Base-by-base conservation (phyloP, 2,113 vertebrate species). In the Syngnathus typhle region DNA sequence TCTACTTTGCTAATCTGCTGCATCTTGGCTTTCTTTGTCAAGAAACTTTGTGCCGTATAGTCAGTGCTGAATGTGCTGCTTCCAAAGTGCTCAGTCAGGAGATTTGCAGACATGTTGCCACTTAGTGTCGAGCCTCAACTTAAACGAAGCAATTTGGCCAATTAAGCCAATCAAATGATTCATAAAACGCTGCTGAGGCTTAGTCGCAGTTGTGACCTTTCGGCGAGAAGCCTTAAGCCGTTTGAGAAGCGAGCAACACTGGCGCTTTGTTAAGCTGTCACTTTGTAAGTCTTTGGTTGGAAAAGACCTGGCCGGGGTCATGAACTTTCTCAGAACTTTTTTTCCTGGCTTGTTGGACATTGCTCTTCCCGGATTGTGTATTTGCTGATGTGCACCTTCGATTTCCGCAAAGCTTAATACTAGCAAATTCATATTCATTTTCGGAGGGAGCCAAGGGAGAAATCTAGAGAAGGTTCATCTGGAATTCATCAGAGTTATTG, bases 1-100 rank as follows among this genome's bases (percentile, higher is more conserved):
- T 81, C 73, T 60, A 13, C 67, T 39, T 64, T 36, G 70, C 68
- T 68, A 64, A 73, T 75, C 55, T 67, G 71, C 51, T 66, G 46
- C 65, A 56, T 70, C 64, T 65, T 72, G 67, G 55, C 56, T 81
- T 75, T 71, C 69, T 72, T 60, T 0, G 47, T 77, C 65, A 65
- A 76, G 32, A 38, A 64, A 55, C 7, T 56, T 44, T 46, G 41
- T 68, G 70, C 56, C 38, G 43, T 69, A 76, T 75, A 43, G 51
- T 63, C 54, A 27, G 36, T 55, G 68, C 36, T 46, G 13, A 54
- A 68, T 21, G 9, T 32, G 59, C 70, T 58, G 44, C 38, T 67
- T 67, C 54, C 73, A 70, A 85, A 75, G 63, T 51, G 58, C 63
- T 43, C 44, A 6, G 37, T 72, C 59, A 49, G 39, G 51, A 74